Percentiles rank a stretch among this genome's conserved stretches.
phyloP scores from a whole-genome alignment of 2,888 invertebrate species.

The Synanthedon myopaeformis region DNA sequence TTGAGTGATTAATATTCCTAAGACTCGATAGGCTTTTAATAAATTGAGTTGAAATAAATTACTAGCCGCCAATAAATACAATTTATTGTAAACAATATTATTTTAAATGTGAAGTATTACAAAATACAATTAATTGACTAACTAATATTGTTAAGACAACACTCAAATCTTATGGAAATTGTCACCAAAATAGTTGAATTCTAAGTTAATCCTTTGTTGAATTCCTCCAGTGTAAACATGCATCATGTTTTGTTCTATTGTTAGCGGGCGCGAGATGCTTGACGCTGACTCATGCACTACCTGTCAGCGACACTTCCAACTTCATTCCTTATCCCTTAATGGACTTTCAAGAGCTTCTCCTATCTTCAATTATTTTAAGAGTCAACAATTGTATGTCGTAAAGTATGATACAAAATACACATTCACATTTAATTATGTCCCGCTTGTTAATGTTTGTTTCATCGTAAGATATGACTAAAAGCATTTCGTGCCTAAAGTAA shows the following conservation, averaged over 20 bases:
- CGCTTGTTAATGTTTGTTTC: background rate
- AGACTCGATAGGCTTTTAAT: background rate
- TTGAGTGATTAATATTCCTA: constrained; percentile 2
- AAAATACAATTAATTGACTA: no score
- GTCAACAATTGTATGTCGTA: constrained; percentile 10
- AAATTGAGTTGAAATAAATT: no score
- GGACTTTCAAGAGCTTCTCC: constrained; percentile 40
- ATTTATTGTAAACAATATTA: no score
- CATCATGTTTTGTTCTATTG: constrained; percentile 1
- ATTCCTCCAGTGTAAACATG: background rate
- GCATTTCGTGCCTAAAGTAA: constrained; percentile 16
- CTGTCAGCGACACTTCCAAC: constrained; percentile 50
- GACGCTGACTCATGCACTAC: constrained; percentile 50
- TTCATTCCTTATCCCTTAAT: constrained; percentile 54
- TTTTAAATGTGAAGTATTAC: no score
- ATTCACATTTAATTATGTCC: background rate
- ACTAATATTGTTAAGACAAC: no score
- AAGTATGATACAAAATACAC: background rate
- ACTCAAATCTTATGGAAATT: no score
- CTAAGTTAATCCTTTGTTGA: background rate
- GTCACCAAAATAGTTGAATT: no score
- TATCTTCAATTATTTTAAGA: constrained; percentile 37
- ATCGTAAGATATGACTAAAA: constrained; percentile 23
- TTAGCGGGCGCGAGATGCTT: background rate
- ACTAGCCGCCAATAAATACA: no score